Base-by-base conservation (phyloP, 2,888 invertebrate species). In the Platycnemis pennipes region DNA sequence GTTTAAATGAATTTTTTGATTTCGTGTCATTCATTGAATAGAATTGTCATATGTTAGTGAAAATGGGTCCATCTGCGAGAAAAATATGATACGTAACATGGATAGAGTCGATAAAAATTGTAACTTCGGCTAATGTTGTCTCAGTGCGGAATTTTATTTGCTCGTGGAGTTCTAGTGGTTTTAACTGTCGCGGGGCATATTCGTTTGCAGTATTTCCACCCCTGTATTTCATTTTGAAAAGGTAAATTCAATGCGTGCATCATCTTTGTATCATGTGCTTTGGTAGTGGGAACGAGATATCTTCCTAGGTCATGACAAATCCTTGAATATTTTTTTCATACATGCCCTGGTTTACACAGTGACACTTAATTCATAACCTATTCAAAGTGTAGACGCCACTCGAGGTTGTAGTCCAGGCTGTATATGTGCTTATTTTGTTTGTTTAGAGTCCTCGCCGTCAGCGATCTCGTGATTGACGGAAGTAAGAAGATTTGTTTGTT, bases 51-150 rank as follows among this genome's bases (percentile, higher is more conserved):
- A 63, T 26, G 63, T 26, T 26, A n/a, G 63, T 63, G 63, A 63
- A 2, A 26, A 63, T 63, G 63, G n/a, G 16, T 11, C 2, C 1
- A 26, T 26, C 63, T 2, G 26, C 22, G n/a, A 8, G 7, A 63
- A 63, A 13, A 26, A n/a, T 22, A 26, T 63, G 63, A 7, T 63
- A 7, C 8, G 7, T 26, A 4, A 0, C 31, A 13, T 77, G 0
- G 37, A 5, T 11, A 16, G 77, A 37, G 2, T 77, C 13, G 13
- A 37, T n/a, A n/a, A n/a, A n/a, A n/a, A n/a, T n/a, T n/a, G 8
- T 77, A 77, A 37, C 77, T 77, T 77, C 77, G 11, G 16, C 77
- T 77, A 77, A 77, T 37, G 77, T 77, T 37, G 77, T 37, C 77
- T 31, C 31, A 77, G 37, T 77, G 31, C 77, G 77, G 77, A 77